Percentiles rank a stretch among this genome's conserved stretches.
Conservation (phyloP, 1,140 invertebrate species). For the Probaryconus sp. region DNA sequence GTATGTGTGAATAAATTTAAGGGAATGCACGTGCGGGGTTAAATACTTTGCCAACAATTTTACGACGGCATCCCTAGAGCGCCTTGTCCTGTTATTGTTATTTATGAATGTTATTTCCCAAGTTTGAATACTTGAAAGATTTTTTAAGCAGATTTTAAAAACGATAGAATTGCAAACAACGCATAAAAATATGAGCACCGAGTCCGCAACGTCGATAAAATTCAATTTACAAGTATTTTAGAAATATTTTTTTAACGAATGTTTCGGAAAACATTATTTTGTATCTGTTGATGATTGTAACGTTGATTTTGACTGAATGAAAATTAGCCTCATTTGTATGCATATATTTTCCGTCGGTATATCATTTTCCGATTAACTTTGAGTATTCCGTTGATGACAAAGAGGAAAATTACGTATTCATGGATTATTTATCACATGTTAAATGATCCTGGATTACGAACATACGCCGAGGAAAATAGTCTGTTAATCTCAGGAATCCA, state of each 20-base stretch:
- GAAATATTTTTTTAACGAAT: too few relatives aligned
- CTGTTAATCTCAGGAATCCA: slow-evolving; percentile 30
- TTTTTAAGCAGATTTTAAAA: too few relatives aligned
- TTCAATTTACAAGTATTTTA: too few relatives aligned
- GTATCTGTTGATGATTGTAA: too few relatives aligned
- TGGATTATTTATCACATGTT: slow-evolving; percentile 30
- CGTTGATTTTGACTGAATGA: neutral
- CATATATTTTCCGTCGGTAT: neutral
- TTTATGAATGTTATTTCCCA: slow-evolving; percentile 24
- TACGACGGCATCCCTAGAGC: slow-evolving; percentile 4
- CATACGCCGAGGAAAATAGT: slow-evolving; percentile 2
- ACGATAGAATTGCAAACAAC: too few relatives aligned
- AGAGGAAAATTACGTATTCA: slow-evolving; percentile 21
- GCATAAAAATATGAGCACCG: too few relatives aligned
- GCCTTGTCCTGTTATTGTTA: slow-evolving; percentile 26
- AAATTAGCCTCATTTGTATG: neutral
- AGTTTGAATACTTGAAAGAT: slow-evolving; percentile 20
- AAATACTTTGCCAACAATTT: slow-evolving; percentile 18
- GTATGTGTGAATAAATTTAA: slow-evolving; percentile 30
- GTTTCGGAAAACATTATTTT: too few relatives aligned
- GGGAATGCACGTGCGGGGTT: too few relatives aligned
- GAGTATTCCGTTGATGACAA: neutral
- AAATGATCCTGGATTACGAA: slow-evolving; percentile 6
- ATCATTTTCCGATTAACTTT: slow-evolving; percentile 15
- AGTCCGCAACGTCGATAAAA: too few relatives aligned